Conservation (phyloP, 92 coral and sea anemone species). For the Blastomussa wellsi region DNA sequence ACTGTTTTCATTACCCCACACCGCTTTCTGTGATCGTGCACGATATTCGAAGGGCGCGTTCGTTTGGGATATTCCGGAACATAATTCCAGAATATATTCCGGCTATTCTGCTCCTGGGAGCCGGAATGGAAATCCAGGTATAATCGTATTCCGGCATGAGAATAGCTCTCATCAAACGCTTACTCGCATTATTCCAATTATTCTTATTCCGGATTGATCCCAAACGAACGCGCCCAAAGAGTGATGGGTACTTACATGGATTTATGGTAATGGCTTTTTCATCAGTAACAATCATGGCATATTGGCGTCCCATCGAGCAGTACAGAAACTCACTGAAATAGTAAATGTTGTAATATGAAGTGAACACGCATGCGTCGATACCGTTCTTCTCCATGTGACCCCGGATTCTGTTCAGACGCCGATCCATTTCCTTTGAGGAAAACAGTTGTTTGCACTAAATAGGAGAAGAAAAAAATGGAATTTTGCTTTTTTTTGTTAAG, state of each 20-base stretch:
- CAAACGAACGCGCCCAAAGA: no score
- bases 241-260: slow-evolving; percentile 62
- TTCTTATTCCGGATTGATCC: no score
- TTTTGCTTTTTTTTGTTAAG: no score
- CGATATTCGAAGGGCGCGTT: neutral
- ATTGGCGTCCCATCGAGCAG: slow-evolving; percentile 76
- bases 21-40: no score
- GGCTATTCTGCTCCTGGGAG: no score
- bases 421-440: slow-evolving; percentile 76
- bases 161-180: no score
- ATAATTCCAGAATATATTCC: no score
- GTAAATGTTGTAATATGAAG: slow-evolving; percentile 77
- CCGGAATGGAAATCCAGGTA: no score
- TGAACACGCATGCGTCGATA: slow-evolving; percentile 83
- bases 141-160: no score
- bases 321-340: slow-evolving; percentile 81
- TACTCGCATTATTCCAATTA: no score
- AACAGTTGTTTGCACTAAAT: slow-evolving; percentile 65
- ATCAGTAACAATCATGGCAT: slow-evolving; percentile 67
- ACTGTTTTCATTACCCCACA: neutral
- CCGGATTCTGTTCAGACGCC: slow-evolving; percentile 72
- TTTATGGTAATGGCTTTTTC: slow-evolving; percentile 68
- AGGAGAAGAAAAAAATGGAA: neutral
- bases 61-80: no score
- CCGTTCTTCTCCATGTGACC: slow-evolving; percentile 70